Percentiles rank a stretch among this genome's conserved stretches.
Evolutionary conservation across 2,797 vertebrate species (phyloP).

Genomic region (Muscicapa comitata): DNA sequence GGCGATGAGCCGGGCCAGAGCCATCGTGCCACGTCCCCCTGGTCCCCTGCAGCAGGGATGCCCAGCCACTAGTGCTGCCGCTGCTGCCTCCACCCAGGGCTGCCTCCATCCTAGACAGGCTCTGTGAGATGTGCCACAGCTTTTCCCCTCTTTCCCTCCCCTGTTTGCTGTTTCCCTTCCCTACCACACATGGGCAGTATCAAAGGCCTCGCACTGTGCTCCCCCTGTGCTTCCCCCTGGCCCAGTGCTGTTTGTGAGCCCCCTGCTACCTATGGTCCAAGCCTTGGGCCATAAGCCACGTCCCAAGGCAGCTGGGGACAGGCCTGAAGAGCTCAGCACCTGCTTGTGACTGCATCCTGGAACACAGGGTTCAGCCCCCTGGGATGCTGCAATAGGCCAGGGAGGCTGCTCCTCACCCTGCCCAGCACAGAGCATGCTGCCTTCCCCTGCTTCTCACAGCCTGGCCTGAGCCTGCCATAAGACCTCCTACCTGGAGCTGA

Average conservation of each 20-base stretch:
- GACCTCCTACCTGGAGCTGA: neutral
- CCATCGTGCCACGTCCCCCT: accelerated
- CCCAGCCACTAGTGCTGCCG: neutral
- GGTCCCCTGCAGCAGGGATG: neutral
- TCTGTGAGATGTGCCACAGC: accelerated
- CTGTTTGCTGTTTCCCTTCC: accelerated
- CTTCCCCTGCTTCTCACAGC: neutral
- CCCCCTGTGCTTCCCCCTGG: neutral
- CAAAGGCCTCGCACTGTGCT: neutral
- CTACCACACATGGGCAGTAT: accelerated
- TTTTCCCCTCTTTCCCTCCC: accelerated
- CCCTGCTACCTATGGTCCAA: accelerated
- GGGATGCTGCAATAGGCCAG: accelerated
- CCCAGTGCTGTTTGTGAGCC: accelerated
- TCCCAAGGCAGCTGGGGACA: neutral
- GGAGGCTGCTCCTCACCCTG: neutral
- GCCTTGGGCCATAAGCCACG: neutral
- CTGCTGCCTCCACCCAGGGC: accelerated
- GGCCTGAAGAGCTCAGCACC: neutral
- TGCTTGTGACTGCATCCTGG: neutral
- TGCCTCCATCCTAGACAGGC: accelerated
- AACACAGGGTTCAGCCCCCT: accelerated
- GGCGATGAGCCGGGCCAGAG: accelerated
- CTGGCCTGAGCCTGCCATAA: accelerated
- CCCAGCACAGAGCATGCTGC: neutral